Percentiles rank a stretch among this genome's conserved stretches.
These are phyloP conservation scores for Cecidostiba fungosa DNA, from an alignment of 2,888 invertebrate genomes.

Conservation along the genomic window DNA sequence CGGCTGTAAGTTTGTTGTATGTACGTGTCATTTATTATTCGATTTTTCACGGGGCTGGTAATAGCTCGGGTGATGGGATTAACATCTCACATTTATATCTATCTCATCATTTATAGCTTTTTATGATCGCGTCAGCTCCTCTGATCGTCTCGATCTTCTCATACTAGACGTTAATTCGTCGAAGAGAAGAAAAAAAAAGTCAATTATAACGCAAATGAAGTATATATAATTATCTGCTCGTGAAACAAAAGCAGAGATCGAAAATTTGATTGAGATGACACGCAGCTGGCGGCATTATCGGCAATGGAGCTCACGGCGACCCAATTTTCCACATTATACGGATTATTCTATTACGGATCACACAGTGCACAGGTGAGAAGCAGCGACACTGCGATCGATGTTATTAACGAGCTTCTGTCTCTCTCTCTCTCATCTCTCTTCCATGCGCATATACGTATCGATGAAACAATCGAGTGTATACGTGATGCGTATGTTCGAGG, in stretches of 20 bases:
- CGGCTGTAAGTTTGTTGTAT: too few species aligned
- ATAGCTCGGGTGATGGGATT: too few species aligned
- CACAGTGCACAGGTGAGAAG: not conserved
- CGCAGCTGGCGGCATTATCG: not conserved
- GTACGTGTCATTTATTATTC: too few species aligned
- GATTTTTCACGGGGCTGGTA: too few species aligned
- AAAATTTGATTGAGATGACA: not conserved
- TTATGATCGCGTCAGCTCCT: too few species aligned
- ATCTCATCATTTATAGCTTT: too few species aligned
- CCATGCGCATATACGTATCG: too few species aligned
- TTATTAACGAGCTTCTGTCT: slow-evolving; percentile 18
- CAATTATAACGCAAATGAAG: not conserved
- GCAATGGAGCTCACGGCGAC: not conserved
- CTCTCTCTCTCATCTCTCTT: not conserved
- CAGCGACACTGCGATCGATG: slow-evolving; percentile 26
- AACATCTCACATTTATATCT: too few species aligned
- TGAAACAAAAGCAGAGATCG: not conserved
- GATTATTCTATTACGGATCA: slow-evolving; percentile 22
- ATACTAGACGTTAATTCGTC: too few species aligned
- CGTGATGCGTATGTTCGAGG: not conserved
- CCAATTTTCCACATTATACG: slow-evolving; percentile 37
- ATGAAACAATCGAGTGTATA: slow-evolving; percentile 28
- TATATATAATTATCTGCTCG: not conserved
- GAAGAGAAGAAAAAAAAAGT: not conserved
- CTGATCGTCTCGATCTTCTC: too few species aligned